Evolutionary conservation across 2,797 vertebrate species (phyloP).

Genomic region (Poeciliopsis presidionis): DNA sequence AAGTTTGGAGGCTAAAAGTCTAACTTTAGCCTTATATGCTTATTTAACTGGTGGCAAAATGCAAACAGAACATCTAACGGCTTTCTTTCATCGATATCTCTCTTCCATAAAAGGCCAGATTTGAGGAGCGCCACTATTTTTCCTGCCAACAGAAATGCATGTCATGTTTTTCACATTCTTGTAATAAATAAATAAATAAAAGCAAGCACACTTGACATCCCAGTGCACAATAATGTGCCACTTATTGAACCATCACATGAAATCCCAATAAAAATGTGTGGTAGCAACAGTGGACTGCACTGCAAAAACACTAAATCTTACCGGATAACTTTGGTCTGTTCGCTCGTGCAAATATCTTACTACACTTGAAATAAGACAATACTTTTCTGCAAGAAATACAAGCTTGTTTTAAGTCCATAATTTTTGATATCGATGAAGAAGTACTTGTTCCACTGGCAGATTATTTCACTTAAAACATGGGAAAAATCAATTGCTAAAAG

Average conservation of each 20-base stretch:
- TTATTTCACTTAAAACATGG: too few relatives aligned
- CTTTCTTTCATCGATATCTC: not conserved
- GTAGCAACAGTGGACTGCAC: not conserved
- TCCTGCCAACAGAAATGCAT: not conserved
- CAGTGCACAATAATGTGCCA: not conserved
- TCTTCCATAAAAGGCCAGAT: not conserved
- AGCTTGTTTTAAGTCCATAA: too few relatives aligned
- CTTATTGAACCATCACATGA: not conserved
- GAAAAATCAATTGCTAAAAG: too few relatives aligned
- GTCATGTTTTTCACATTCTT: not conserved
- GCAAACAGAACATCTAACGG: not conserved
- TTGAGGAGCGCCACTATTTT: not conserved
- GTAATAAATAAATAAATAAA: not conserved
- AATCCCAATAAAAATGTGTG: not conserved
- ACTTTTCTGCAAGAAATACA: too few relatives aligned
- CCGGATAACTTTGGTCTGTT: too few relatives aligned
- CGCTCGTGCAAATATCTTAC: too few relatives aligned
- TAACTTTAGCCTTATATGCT: not conserved
- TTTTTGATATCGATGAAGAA: too few relatives aligned
- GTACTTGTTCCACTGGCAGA: too few relatives aligned
- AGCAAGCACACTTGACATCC: not conserved
- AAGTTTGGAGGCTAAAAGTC: not conserved
- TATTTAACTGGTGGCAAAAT: not conserved
- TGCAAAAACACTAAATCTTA: too few relatives aligned
- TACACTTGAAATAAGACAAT: too few relatives aligned